Base-by-base conservation (phyloP, 37 sponge, comb jelly and placozoan species). In the Mnemiopsis leidyi region DNA sequence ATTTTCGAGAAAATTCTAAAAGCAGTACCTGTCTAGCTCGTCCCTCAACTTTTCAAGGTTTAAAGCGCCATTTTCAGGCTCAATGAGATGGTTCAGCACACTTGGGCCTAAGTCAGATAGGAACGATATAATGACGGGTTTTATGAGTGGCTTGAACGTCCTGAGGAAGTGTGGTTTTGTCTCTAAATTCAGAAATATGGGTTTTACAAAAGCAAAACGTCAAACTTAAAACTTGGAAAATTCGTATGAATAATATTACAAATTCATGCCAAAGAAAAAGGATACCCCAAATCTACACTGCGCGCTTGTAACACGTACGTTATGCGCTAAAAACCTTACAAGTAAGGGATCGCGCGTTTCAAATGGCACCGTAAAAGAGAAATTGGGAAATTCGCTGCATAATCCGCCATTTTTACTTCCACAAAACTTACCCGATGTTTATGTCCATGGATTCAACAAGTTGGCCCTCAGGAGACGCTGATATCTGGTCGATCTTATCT, bases 1-100 rank as follows among this genome's bases (percentile, higher is more conserved):
- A n/a, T n/a, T n/a, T n/a, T n/a, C n/a, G n/a, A n/a, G n/a, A n/a
- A n/a, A n/a, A n/a, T n/a, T n/a, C n/a, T n/a, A n/a, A n/a, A n/a
- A n/a, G n/a, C n/a, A n/a, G 61, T 3, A 85, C 90, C 90, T 85
- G 90, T 85, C 39, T 0, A 85, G 40, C n/a, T 85, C 90, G 39
- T 85, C 90, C 23, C 61, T 1, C 24, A 85, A 26, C 90, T 39
- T 85, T 0, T 39, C 29, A n/a, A 85, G 48, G 61, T 85, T 39
- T 61, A 85, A 5, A 39, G 32, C 40, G 9, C 35, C n/a, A 2
- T n/a, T 33, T 1, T 16, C 20, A n/a, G 61, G 26, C 16, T 85
- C 90, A 7, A 85, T 23, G 7, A 85, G 40, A 85, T 28, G 7
- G 26, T 85, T 85, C 21, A 85, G 28, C 28, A 85, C 16, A 25